Evolutionary conservation across 2,113 vertebrate species (phyloP), one percentile per base, ranked within the genome.

Genomic region (Ophthalmolycus amberensis): DNA sequence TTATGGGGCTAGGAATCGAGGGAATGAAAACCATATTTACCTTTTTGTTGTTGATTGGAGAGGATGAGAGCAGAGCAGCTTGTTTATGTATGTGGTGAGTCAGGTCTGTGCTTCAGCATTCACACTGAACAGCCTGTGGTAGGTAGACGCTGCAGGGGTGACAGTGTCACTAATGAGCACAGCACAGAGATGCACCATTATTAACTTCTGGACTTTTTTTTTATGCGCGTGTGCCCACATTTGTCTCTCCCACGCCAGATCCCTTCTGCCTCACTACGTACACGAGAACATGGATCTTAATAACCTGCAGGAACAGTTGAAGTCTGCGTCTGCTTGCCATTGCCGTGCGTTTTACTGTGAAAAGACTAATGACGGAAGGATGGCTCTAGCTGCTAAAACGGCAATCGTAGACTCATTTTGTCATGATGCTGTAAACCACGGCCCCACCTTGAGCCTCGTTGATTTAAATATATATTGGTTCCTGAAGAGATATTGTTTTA

Each of bases 161-260:
- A 75, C 54, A 63, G 79, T 60, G 50, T 71, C 60, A 48, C 79
- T 88, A 85, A 89, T 84, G 85, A 91, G 80, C 82, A 64, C 77
- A 56, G 62, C 48, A 71, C 14, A 58, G 50, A 50, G 44, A 44
- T 34, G 64, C 32, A 46, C 37, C 63, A n/a, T 75, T 80, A 84
- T 42, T 75, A 80, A 74, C 52, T 82, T 70, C 54, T 52, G 0
- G 58, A 71, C 44, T 68, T 71, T 77, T 65, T 20, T 9, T 20
- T 0, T 60, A 6, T 56, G 34, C 16, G 37, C 44, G 32, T 64
- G 79, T 46, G 71, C 40, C 62, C 37, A 64, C 16, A n/a, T 62
- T 6, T 71, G 67, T 77, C 34, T 59, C 16, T 71, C 77, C 32
- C 11, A 63, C 10, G 7, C 65, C 20, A 73, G 42, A 73, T 82